These are phyloP conservation scores for Aricia artaxerxes DNA, from an alignment of 2,888 invertebrate genomes.

Conservation along the genomic window DNA sequence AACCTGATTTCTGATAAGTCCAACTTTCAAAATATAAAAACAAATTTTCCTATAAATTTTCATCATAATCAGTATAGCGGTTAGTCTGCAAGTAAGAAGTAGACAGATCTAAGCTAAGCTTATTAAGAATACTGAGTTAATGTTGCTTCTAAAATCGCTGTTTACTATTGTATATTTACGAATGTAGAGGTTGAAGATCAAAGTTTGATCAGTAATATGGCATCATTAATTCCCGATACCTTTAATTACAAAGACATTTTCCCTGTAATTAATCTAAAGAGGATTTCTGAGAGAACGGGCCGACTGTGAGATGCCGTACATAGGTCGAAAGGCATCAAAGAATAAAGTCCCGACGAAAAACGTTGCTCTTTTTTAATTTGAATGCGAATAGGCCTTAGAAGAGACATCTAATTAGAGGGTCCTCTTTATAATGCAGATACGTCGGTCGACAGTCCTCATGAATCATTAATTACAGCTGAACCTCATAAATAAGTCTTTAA, in stretches of 20 bases:
- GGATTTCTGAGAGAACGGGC: background rate
- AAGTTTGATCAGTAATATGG: background rate
- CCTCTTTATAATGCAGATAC: slow-evolving; percentile 47
- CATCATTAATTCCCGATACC: slow-evolving; percentile 15
- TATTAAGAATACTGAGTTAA: no score
- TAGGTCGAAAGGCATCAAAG: slow-evolving; percentile 38
- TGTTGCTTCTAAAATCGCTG: no score
- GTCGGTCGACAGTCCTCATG: slow-evolving; percentile 34
- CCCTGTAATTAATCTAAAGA: slow-evolving; percentile 18
- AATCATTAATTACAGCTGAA: slow-evolving; percentile 34
- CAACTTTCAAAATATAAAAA: no score
- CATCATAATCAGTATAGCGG: no score
- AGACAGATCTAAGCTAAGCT: no score
- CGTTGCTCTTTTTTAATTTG: slow-evolving; percentile 40
- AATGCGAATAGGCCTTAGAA: slow-evolving; percentile 43
- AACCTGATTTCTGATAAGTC: no score
- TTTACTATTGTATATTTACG: background rate
- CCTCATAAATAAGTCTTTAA: slow-evolving; percentile 28
- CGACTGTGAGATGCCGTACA: slow-evolving; percentile 23
- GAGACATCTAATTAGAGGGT: slow-evolving; percentile 46
- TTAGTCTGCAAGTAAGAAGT: no score
- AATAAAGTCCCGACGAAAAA: slow-evolving; percentile 34
- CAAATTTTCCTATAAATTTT: no score
- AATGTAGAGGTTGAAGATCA: background rate
- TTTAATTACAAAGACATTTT: slow-evolving; percentile 20